phyloP scores from a whole-genome alignment of 2,113 vertebrate genomes.

The Xenotilapia leptura region DNA sequence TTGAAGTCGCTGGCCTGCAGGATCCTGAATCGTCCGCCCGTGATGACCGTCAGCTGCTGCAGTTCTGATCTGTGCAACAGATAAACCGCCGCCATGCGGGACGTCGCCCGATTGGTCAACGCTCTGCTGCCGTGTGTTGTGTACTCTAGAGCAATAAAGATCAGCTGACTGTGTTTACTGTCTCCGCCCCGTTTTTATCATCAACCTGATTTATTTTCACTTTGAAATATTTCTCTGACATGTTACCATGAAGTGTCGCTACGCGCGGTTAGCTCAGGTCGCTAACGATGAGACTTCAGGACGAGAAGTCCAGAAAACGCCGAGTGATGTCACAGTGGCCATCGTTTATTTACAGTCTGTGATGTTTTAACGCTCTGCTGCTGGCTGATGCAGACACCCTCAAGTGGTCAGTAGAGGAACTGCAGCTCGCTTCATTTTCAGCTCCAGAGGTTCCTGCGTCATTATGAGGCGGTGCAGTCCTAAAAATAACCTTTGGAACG shows the following conservation, averaged over 20 bases:
- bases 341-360: background rate
- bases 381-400: rapidly evolving
- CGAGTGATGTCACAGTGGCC: rapidly evolving
- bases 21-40: background rate
- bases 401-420: background rate
- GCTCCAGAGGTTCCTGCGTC: rapidly evolving
- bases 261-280: background rate
- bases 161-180: background rate
- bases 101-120: rapidly evolving
- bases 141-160: background rate
- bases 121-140: background rate
- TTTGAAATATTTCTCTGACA: background rate
- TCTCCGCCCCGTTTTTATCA: background rate
- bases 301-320: background rate
- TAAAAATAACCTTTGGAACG: background rate
- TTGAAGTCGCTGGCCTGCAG: background rate
- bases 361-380: background rate
- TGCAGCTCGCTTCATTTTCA: background rate
- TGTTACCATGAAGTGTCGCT: background rate
- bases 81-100: background rate
- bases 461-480: background rate
- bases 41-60: background rate
- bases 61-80: background rate
- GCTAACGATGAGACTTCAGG: background rate
- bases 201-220: background rate